phyloP scores from a whole-genome alignment of 2,797 vertebrate species.

The Chrosomus eos region DNA sequence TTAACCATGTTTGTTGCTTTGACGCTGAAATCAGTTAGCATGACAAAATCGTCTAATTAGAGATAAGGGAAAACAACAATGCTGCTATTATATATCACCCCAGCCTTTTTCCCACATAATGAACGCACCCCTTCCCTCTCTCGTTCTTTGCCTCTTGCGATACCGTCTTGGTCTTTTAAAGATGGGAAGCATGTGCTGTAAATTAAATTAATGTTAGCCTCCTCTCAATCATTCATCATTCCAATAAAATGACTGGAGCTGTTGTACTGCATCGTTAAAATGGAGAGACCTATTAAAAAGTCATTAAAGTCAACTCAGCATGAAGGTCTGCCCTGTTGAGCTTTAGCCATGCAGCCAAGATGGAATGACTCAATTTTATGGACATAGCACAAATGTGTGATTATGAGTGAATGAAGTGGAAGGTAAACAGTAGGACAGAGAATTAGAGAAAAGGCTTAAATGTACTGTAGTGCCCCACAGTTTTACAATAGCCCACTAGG shows the following conservation, averaged over 20 bases:
- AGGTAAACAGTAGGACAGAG: conserved; percentile 51
- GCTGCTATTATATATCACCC: conserved; percentile 62
- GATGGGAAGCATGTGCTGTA: conserved; percentile 52
- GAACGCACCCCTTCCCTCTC: conserved; percentile 23
- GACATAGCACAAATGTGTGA: conserved; percentile 53
- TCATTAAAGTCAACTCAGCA: conserved; percentile 65
- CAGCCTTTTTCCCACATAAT: conserved; percentile 44
- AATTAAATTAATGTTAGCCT: conserved; percentile 66
- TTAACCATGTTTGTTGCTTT: conserved; percentile 59
- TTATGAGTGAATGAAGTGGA: conserved; percentile 53
- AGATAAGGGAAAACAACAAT: conserved; percentile 66
- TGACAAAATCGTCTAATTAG: conserved; percentile 63
- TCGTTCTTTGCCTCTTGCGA: conserved; percentile 23
- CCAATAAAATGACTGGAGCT: conserved; percentile 67
- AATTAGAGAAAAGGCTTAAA: conserved; percentile 42
- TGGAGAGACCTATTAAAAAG: conserved; percentile 67
- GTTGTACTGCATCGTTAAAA: conserved; percentile 68
- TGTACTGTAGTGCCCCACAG: background rate
- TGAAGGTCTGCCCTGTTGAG: conserved; percentile 62
- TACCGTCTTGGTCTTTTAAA: conserved; percentile 48
- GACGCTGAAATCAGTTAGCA: conserved; percentile 60
- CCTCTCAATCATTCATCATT: conserved; percentile 67
- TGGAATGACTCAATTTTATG: conserved; percentile 56
- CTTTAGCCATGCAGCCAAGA: conserved; percentile 53
- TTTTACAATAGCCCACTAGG: background rate